Percentiles rank a stretch among this genome's conserved stretches.
Evolutionary conservation across 92 coral and sea anemone genomes (phyloP).

Genomic region (Meandrina meandrites): DNA sequence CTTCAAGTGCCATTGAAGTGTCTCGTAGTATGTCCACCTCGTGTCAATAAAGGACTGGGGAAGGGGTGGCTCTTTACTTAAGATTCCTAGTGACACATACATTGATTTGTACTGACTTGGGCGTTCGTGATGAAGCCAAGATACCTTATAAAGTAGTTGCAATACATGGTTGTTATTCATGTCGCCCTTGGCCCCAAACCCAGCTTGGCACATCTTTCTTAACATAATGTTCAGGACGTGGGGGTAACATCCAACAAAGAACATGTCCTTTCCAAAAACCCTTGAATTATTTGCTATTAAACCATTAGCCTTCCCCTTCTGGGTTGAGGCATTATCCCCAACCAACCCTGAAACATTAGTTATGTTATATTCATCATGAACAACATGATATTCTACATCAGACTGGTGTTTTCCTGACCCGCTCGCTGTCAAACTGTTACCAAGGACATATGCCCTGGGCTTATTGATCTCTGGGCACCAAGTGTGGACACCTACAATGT

Average conservation of each 20-base stretch:
- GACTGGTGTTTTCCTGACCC: slow-evolving; percentile 41
- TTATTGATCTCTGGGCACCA: slow-evolving; percentile 7
- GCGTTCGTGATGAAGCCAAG: slow-evolving; percentile 27
- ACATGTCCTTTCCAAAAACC: neutral
- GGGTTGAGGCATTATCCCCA: slow-evolving; percentile 45
- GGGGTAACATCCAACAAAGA: slow-evolving; percentile 31
- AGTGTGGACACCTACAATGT: slow-evolving; percentile 40
- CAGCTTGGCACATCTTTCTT: slow-evolving; percentile 15
- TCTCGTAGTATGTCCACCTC: slow-evolving; percentile 44
- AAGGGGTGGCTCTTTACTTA: slow-evolving; percentile 46
- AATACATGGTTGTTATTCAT: slow-evolving; percentile 16
- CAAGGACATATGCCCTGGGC: slow-evolving; percentile 14
- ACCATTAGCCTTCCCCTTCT: slow-evolving; percentile 11
- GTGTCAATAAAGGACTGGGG: slow-evolving; percentile 50
- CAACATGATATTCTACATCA: slow-evolving; percentile 19
- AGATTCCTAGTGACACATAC: slow-evolving; percentile 27
- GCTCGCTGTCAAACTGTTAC: slow-evolving; percentile 23
- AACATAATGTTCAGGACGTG: slow-evolving; percentile 29
- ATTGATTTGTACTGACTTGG: slow-evolving; percentile 44
- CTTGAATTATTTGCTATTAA: slow-evolving; percentile 27
- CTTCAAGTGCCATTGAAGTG: slow-evolving; percentile 30
- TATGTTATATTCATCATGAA: slow-evolving; percentile 7
- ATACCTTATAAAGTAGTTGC: slow-evolving; percentile 22
- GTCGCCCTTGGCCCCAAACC: slow-evolving; percentile 38
- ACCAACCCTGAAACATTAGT: slow-evolving; percentile 31